Evolutionary conservation across 2,113 vertebrate species (phyloP).

Genomic region (Oryzias melastigma): DNA sequence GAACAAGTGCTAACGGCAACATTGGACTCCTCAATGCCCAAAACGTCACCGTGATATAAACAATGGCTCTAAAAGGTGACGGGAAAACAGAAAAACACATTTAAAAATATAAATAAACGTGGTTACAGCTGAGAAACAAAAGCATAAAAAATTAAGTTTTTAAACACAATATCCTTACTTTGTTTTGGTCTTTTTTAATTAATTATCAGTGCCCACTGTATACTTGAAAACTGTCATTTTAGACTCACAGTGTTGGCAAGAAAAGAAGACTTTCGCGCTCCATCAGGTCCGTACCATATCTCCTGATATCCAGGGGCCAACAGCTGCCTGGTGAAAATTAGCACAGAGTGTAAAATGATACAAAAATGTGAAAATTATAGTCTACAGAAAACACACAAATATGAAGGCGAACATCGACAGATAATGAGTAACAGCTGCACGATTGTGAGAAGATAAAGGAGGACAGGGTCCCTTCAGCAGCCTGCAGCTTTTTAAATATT

Average conservation of each 20-base stretch:
- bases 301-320: slow-evolving; percentile 88
- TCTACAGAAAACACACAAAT: slow-evolving; percentile 12
- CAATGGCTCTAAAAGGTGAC: slow-evolving; percentile 83
- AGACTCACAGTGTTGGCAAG: slow-evolving; percentile 80
- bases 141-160: neutral
- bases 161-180: neutral
- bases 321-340: slow-evolving; percentile 79
- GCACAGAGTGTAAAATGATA: slow-evolving; percentile 23
- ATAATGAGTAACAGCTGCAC: slow-evolving; percentile 15
- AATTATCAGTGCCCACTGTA: neutral
- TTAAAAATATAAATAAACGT: neutral
- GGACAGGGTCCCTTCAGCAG: slow-evolving; percentile 18
- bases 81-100: slow-evolving; percentile 5
- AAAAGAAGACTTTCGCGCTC: slow-evolving; percentile 71
- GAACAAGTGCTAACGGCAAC: slow-evolving; percentile 87
- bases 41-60: slow-evolving; percentile 89
- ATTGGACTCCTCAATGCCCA: slow-evolving; percentile 78
- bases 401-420: neutral
- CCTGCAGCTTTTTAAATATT: slow-evolving; percentile 62
- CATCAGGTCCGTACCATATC: slow-evolving; percentile 82
- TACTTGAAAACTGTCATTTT: slow-evolving; percentile 14
- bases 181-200: neutral
- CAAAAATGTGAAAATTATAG: neutral
- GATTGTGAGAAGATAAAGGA: slow-evolving; percentile 8
- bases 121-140: neutral